phyloP scores from a whole-genome alignment of 92 coral and sea anemone genomes.

The Parazoanthus darwini region DNA sequence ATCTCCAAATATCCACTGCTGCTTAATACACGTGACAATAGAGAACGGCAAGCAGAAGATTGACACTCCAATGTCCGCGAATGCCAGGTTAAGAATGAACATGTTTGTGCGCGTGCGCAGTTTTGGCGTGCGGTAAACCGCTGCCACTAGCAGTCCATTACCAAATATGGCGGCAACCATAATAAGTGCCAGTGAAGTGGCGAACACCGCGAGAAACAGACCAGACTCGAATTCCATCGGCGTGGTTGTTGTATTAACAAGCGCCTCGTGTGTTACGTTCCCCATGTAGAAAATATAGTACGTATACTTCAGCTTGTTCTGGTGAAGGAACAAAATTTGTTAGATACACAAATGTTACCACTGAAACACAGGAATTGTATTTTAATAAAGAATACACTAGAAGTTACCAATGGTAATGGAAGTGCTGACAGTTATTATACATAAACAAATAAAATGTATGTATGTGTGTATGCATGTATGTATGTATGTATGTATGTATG shows the following conservation, averaged over 20 bases:
- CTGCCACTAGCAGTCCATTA: slow-evolving; percentile 50
- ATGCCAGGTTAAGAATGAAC: slow-evolving; percentile 76
- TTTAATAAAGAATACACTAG: too few relatives aligned
- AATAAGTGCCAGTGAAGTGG: slow-evolving; percentile 56
- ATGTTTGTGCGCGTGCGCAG: slow-evolving; percentile 84
- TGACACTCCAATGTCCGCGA: slow-evolving; percentile 73
- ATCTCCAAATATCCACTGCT: slow-evolving; percentile 73
- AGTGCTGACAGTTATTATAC: too few relatives aligned
- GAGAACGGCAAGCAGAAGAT: slow-evolving; percentile 75
- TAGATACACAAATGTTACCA: background rate
- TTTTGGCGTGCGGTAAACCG: slow-evolving; percentile 56
- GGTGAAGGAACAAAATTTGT: background rate
- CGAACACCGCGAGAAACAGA: slow-evolving; percentile 47
- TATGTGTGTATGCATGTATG: too few relatives aligned
- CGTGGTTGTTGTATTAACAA: background rate
- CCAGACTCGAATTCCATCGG: slow-evolving; percentile 41
- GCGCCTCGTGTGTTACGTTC: background rate
- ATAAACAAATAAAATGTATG: too few relatives aligned
- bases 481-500: too few relatives aligned
- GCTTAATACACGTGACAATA: slow-evolving; percentile 61
- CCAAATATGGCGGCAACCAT: slow-evolving; percentile 75
- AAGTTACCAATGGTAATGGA: too few relatives aligned
- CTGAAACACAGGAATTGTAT: background rate
- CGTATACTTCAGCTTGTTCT: background rate
- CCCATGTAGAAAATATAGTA: slow-evolving; percentile 10